phyloP scores from a whole-genome alignment of 2,113 vertebrate genomes.

The Pipa parva region DNA sequence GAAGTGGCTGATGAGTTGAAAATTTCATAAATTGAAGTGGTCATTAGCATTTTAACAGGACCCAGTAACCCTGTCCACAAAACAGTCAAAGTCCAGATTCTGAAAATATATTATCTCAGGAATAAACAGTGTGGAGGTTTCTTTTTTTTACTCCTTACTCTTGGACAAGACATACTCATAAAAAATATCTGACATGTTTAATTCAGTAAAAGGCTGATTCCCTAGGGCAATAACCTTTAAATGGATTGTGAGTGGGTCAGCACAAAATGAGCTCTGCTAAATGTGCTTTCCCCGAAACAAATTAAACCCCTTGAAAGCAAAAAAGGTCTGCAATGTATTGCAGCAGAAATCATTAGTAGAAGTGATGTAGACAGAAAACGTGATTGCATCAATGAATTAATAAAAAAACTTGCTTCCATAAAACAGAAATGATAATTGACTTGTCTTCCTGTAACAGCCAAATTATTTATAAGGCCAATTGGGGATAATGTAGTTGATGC shows the following conservation, averaged over 20 bases:
- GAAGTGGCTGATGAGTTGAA: no score
- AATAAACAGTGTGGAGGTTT: not conserved
- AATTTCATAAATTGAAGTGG: no score
- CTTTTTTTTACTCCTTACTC: slow-evolving; percentile 9
- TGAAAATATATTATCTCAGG: not conserved
- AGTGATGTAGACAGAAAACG: not conserved
- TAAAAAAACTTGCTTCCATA: slow-evolving; percentile 7
- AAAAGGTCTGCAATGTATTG: slow-evolving; percentile 18
- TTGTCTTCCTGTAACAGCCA: not conserved
- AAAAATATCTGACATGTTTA: slow-evolving; percentile 34
- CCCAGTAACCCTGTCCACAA: not conserved
- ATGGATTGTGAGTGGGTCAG: slow-evolving; percentile 39
- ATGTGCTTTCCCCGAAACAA: slow-evolving; percentile 27
- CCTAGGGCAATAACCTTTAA: slow-evolving; percentile 36
- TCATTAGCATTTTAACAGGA: no score
- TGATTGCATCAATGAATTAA: slow-evolving; percentile 20
- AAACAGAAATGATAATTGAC: not conserved
- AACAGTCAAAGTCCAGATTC: not conserved
- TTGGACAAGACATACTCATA: slow-evolving; percentile 25
- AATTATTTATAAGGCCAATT: not conserved
- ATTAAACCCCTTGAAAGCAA: slow-evolving; percentile 20
- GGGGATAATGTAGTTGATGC: not conserved
- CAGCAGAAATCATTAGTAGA: slow-evolving; percentile 21
- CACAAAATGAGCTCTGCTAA: slow-evolving; percentile 28
- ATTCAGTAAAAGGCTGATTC: slow-evolving; percentile 35